Evolutionary conservation across 2,113 vertebrate species (phyloP).

Genomic region (Cisticola juncidis): DNA sequence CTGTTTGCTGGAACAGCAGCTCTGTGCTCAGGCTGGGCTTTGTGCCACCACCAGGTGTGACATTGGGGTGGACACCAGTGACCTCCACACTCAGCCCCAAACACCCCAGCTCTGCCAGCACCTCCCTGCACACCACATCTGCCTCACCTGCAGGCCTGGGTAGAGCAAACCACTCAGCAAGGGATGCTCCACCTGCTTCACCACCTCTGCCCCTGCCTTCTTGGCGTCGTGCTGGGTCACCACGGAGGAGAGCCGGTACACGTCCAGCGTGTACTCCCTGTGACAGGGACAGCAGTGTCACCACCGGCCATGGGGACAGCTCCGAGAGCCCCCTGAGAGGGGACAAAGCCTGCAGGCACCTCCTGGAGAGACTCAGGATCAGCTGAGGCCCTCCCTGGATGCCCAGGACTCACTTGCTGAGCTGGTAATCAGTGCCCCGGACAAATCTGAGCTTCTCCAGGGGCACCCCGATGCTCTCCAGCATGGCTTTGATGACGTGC

Average conservation of each 20-base stretch:
- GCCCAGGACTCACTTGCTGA: constrained; percentile 86
- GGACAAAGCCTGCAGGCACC: not conserved
- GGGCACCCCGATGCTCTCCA: constrained; percentile 94
- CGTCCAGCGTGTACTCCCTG: constrained; percentile 95
- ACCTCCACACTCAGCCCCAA: not conserved
- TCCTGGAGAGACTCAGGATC: not conserved
- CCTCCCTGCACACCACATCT: not conserved
- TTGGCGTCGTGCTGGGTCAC: constrained; percentile 96
- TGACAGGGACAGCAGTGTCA: not conserved
- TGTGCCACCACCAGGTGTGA: not conserved
- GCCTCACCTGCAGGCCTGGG: constrained; percentile 87
- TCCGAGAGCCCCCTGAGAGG: fast-evolving
- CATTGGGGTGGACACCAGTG: fast-evolving
- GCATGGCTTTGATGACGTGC: constrained; percentile 92
- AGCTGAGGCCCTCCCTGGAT: no score
- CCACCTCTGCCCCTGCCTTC: constrained; percentile 96
- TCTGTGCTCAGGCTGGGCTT: not conserved
- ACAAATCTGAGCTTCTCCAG: constrained; percentile 92
- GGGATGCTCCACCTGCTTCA: constrained; percentile 97
- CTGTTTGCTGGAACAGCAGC: not conserved
- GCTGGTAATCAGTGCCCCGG: constrained; percentile 92
- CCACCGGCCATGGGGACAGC: fast-evolving
- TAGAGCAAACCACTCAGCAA: constrained; percentile 96
- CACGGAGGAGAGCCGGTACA: constrained; percentile 91
- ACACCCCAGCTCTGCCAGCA: not conserved